Conservation (phyloP, 1,140 invertebrate genomes). For the Littorina saxatilis region DNA sequence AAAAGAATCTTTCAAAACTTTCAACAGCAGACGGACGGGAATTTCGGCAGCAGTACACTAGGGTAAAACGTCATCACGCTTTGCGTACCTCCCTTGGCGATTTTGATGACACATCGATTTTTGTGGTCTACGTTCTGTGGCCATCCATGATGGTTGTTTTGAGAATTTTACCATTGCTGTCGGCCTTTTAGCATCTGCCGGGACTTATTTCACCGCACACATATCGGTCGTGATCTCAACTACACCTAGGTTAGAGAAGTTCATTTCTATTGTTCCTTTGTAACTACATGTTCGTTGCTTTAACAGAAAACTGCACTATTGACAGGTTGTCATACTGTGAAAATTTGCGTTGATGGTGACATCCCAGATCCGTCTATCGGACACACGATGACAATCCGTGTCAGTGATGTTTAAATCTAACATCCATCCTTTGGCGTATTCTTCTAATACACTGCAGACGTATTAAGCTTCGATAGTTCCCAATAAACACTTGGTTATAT, state of each 20-base stretch:
- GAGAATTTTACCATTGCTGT: background rate
- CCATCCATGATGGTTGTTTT: slow-evolving; percentile 56
- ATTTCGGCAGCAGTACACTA: slow-evolving; percentile 31
- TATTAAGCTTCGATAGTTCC: too few relatives aligned
- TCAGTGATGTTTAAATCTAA: too few relatives aligned
- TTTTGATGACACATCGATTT: slow-evolving; percentile 63
- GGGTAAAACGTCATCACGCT: slow-evolving; percentile 65
- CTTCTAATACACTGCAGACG: too few relatives aligned
- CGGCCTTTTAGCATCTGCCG: background rate
- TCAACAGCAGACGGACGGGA: slow-evolving; percentile 29
- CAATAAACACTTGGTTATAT: too few relatives aligned
- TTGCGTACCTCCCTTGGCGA: slow-evolving; percentile 64
- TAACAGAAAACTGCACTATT: background rate
- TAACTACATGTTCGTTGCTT: background rate
- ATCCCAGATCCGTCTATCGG: too few relatives aligned
- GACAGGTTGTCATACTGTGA: too few relatives aligned
- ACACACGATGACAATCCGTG: too few relatives aligned
- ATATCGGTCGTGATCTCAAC: background rate
- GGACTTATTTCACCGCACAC: background rate
- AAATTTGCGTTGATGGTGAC: too few relatives aligned
- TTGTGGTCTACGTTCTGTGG: slow-evolving; percentile 57
- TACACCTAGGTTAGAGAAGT: background rate
- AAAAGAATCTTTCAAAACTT: background rate
- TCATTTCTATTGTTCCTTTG: background rate
- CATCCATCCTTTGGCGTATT: too few relatives aligned